Conservation (phyloP, 2,888 invertebrate species). For the Ernsta delagoae region DNA sequence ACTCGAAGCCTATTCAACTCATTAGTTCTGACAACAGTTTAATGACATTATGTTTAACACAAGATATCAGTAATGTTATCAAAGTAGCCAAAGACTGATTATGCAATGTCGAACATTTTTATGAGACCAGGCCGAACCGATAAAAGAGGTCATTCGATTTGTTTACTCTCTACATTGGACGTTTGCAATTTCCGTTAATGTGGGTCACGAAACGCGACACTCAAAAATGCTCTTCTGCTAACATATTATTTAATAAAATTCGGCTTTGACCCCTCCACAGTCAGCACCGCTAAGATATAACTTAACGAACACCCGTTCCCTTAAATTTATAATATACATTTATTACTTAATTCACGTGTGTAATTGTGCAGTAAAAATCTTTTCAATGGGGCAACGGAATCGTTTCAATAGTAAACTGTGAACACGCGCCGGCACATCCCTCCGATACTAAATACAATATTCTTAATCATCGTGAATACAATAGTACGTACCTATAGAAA, state of each 20-base stretch:
- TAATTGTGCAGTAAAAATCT: constrained; percentile 80
- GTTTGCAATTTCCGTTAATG: constrained; percentile 31
- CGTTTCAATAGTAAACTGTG: constrained; percentile 27
- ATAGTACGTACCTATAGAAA: constrained; percentile 46
- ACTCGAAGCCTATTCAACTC: not conserved
- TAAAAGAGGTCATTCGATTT: constrained; percentile 34
- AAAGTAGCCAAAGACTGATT: constrained; percentile 22
- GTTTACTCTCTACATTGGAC: constrained; percentile 30
- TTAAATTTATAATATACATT: constrained; percentile 75
- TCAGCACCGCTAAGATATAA: constrained; percentile 52
- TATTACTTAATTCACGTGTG: constrained; percentile 77
- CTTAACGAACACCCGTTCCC: constrained; percentile 63
- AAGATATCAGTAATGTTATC: constrained; percentile 19
- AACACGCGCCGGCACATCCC: constrained; percentile 28
- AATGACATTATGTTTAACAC: not conserved
- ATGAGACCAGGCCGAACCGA: constrained; percentile 24
- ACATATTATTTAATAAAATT: constrained; percentile 37
- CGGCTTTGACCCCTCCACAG: constrained; percentile 43
- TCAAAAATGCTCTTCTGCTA: constrained; percentile 23
- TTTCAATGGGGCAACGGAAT: constrained; percentile 54
- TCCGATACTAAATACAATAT: constrained; percentile 17
- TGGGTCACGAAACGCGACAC: constrained; percentile 35
- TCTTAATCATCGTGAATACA: constrained; percentile 31
- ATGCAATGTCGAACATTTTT: constrained; percentile 31
- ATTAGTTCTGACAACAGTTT: not conserved